Base-by-base conservation (phyloP, 2,888 invertebrate species). In the Macroteleia sp. region DNA sequence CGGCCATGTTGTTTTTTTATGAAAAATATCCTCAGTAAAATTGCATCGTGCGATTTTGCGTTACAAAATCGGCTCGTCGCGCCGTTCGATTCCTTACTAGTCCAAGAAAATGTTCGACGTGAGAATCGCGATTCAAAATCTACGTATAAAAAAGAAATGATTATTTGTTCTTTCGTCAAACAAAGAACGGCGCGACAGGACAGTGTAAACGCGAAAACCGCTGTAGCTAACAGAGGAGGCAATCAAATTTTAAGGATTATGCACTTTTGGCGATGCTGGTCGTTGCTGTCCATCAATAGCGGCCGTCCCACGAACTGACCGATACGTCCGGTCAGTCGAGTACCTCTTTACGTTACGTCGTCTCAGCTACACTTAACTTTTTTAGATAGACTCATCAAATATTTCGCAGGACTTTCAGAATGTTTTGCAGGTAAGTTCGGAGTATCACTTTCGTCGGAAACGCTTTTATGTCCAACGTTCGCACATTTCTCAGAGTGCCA, bases 181-280 rank as follows among this genome's bases (percentile, higher is more conserved):
- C 48, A 42, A 50, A 12, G 14, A 59, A 44, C 52, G 66, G 52
- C 57, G 48, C 20, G 61, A 36, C 30, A 20, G 22, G 4, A 48
- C 28, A 32, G 22, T 36, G 59, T 54, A 59, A 69, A n/a, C n/a
- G n/a, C 77, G 71, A 44, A 48, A 79, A 80, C 6, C 80, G 85
- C 73, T 79, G 80, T 80, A 80, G 77, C 82, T 82, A 83, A 39
- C 77, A 77, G 79, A 77, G 59, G 77, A 82, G 82, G 85, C 80
- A 82, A 86, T 79, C 75, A 81, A 84, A 83, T 74, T 82, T 81
- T 78, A 76, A 77, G 77, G 42, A 69, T 64, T 79, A 75, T 74
- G 82, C 85, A 85, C 84, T 87, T 82, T 87, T 88, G 89, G 91
- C 90, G 90, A 91, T 91, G 91, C 91, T 91, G 90, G 90, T 90